Conservation (phyloP, 2,113 vertebrate genomes). For the Vimba vimba region DNA sequence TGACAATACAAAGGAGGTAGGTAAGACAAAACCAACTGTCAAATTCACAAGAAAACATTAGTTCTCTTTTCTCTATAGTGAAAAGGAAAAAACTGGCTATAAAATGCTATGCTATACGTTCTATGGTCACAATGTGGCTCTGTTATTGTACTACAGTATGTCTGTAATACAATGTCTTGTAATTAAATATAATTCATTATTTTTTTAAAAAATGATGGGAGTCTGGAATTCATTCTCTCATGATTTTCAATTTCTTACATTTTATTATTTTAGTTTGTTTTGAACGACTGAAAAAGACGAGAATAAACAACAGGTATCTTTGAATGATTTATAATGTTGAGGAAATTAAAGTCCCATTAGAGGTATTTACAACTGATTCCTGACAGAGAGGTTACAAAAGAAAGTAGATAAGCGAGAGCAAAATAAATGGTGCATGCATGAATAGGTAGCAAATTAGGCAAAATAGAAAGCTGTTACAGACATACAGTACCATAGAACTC, state of each 20-base stretch:
- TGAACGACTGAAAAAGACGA: neutral
- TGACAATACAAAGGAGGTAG: neutral
- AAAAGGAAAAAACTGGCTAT: neutral
- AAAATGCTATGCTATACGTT: neutral
- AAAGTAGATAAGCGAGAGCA: conserved; percentile 34
- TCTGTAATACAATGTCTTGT: neutral
- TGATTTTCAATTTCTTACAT: neutral
- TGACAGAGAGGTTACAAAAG: conserved; percentile 40
- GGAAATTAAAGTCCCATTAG: conserved; percentile 51
- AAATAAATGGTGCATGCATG: conserved; percentile 10
- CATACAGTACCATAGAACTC: neutral
- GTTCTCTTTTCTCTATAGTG: neutral
- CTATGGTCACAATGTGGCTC: neutral
- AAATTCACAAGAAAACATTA: neutral
- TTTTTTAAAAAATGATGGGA: neutral
- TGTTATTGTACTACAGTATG: neutral
- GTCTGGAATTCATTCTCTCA: neutral
- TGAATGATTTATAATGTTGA: conserved; percentile 45
- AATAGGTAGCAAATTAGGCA: neutral
- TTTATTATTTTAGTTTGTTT: neutral
- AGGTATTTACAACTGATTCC: conserved; percentile 44
- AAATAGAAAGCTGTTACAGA: conserved; percentile 15
- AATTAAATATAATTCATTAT: neutral
- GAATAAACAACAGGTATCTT: conserved; percentile 7
- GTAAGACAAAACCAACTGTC: conserved; percentile 4